Evolutionary conservation across 2,797 vertebrate species (phyloP), one percentile per base, ranked within the genome.

Genomic region (Euthynnus affinis): DNA sequence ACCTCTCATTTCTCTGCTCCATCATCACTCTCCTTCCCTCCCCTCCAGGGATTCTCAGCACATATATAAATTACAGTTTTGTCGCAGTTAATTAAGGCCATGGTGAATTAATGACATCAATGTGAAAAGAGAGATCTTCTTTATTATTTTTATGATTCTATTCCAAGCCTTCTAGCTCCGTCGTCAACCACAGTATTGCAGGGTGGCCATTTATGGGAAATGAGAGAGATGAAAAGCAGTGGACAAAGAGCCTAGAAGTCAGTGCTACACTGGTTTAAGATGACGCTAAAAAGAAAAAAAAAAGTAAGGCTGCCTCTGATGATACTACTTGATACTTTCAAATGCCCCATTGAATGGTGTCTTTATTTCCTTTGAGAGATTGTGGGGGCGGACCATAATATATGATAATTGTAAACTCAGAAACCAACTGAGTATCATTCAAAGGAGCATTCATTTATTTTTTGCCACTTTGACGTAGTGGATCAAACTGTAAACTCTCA

Each of bases 1-100:
- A 6, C 72, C 57, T 83, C 72, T 88, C 81, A 91, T 92, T 92
- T 82, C 72, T 85, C 78, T 70, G 40, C 27, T 78, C 46, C 69
- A 70, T 53, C 76, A 71, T 78, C 71, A 84, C 65, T 73, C 52
- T 75, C 15, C 25, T 58, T 29, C 55, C 29, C 13, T 53, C 2
- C 25, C 83, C 75, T 68, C 62, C 4, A 37, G 74, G 63, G 57
- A 80, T 63, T 56, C 32, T 40, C 23, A 64, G 71, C 40, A 82
- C 77, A 72, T 82, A 77, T 80, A 83, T 87, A 75, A 84, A 88
- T 88, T 78, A 75, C 66, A 76, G 40, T 85, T 81, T 73, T 81
- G 70, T 83, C 49, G 56, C 72, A 82, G 58, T 82, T 85, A 81
- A 82, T 88, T 85, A 82, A 80, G 69, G 73, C 63, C 44, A 58